A percentile compares a stretch with the other conserved stretches of the same genome.
Conservation (phyloP, 35 echinoderm and acorn worm genomes). For the Eucidaris tribuloides region DNA sequence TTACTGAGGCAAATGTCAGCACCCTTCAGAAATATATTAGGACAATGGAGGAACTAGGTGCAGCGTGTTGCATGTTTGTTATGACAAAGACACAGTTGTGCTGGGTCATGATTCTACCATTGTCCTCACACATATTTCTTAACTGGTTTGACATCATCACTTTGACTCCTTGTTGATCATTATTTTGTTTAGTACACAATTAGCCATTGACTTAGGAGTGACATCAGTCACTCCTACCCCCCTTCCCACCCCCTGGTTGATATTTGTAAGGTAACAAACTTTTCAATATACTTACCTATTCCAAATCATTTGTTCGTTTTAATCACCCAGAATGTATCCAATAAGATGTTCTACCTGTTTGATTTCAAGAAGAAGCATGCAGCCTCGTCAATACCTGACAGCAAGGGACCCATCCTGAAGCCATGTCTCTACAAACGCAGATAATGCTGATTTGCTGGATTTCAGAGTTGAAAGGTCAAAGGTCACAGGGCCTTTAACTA, state of each 20-base stretch:
- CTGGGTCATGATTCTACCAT: too few species aligned
- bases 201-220: neutral
- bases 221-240: neutral
- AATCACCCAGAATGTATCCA: constrained; percentile 59
- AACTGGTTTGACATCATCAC: neutral
- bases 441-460: too few species aligned
- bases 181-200: neutral
- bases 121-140: neutral
- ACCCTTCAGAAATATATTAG: too few species aligned
- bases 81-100: too few species aligned
- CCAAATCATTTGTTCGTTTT: neutral
- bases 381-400: neutral
- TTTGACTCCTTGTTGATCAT: neutral
- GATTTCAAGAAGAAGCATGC: constrained; percentile 54
- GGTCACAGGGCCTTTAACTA: too few species aligned
- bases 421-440: constrained; percentile 81
- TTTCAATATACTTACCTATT: neutral
- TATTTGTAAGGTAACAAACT: neutral
- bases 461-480: too few species aligned
- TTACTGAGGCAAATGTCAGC: too few species aligned
- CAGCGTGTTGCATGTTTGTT: too few species aligned
- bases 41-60: too few species aligned
- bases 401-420: constrained; percentile 43
- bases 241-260: neutral
- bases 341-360: constrained; percentile 82